Percentiles rank a stretch among this genome's conserved stretches.
These are phyloP conservation scores for Zaprionus obscuricornis DNA, from an alignment of 2,888 invertebrate species.

Conservation along the genomic window DNA sequence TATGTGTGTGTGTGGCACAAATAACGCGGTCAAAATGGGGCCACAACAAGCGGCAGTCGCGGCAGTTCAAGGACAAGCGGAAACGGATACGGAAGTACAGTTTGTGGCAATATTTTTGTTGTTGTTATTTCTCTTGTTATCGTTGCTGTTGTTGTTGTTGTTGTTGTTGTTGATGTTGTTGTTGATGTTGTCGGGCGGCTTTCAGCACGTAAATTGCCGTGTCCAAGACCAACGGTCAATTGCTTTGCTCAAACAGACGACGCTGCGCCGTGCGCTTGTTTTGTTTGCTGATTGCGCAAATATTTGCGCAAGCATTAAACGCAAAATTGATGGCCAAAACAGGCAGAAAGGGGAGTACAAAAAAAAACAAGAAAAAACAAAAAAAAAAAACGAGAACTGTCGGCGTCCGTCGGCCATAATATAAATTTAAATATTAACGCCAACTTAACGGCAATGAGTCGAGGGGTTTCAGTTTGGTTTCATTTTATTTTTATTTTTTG, in stretches of 20 bases:
- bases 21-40: constrained; percentile 31
- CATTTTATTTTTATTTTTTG: constrained; percentile 33
- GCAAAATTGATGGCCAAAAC: constrained; percentile 64
- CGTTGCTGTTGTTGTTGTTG: not conserved
- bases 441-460: constrained; percentile 73
- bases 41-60: constrained; percentile 9
- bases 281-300: constrained; percentile 79
- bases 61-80: constrained; percentile 59
- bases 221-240: constrained; percentile 69
- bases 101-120: constrained; percentile 49
- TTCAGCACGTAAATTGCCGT: constrained; percentile 50
- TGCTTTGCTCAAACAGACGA: constrained; percentile 72
- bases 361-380: too few relatives aligned
- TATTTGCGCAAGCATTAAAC: constrained; percentile 77
- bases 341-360: not conserved
- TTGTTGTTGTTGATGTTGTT: constrained; percentile 11
- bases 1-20: constrained; percentile 33
- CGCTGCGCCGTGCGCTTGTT: constrained; percentile 57
- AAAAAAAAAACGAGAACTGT: not conserved
- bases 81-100: constrained; percentile 50
- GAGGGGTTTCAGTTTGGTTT: constrained; percentile 43
- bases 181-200: constrained; percentile 20
- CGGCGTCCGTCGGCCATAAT: constrained; percentile 53
- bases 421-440: constrained; percentile 77
- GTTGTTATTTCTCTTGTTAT: constrained; percentile 16